These are phyloP conservation scores for Tetrax tetrax DNA, from an alignment of 2,113 vertebrate genomes.

Conservation along the genomic window DNA sequence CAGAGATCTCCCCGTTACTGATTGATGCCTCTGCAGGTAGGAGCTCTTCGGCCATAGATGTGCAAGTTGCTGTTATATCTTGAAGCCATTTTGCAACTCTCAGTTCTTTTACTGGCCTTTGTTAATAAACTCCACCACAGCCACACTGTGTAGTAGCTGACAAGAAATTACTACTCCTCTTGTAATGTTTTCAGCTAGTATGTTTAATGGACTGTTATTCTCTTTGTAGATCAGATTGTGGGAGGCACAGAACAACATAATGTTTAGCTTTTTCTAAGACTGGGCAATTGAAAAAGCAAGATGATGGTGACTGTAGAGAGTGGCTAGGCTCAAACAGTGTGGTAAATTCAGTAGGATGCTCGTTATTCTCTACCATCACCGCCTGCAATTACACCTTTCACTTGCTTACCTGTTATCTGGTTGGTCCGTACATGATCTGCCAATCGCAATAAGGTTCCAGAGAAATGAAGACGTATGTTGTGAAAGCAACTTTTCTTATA, in stretches of 20 bases:
- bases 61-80: not conserved
- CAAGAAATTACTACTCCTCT: not conserved
- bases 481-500: not conserved
- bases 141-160: not conserved
- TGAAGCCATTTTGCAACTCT: not conserved
- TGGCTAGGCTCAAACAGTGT: not conserved
- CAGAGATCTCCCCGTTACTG: not conserved
- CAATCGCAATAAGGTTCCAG: not conserved
- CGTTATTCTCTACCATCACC: not conserved
- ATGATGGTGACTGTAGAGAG: not conserved
- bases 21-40: not conserved
- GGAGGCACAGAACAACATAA: not conserved
- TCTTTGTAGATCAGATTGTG: not conserved
- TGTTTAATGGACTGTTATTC: not conserved
- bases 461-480: not conserved
- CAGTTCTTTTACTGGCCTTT: not conserved
- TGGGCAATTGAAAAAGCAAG: not conserved
- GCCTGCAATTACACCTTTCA: not conserved
- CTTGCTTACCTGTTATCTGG: not conserved
- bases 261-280: not conserved
- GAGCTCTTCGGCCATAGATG: not conserved
- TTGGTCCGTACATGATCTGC: not conserved
- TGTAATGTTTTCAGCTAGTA: not conserved
- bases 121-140: not conserved
- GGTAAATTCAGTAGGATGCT: not conserved